Percentiles rank a stretch among this genome's conserved stretches.
These are phyloP conservation scores for Formica selysi DNA, from an alignment of 1,140 invertebrate species.

Conservation along the genomic window DNA sequence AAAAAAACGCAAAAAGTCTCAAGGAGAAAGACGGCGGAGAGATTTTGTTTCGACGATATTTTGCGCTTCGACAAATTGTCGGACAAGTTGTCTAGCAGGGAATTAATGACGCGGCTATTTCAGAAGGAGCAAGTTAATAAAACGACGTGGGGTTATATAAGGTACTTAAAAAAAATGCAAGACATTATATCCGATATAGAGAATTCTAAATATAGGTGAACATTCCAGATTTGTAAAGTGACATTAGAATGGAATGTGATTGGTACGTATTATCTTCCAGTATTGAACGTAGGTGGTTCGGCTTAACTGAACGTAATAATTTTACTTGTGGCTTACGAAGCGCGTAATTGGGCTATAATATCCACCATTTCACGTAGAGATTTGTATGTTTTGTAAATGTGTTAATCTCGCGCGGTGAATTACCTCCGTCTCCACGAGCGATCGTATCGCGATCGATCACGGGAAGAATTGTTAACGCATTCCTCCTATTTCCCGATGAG, in stretches of 20 bases:
- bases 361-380: conserved; percentile 9
- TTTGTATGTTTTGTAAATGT: conserved; percentile 27
- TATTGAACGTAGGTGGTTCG: neutral
- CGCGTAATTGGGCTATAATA: conserved; percentile 25
- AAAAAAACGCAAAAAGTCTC: neutral
- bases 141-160: neutral
- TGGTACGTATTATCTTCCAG: neutral
- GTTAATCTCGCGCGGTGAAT: conserved; percentile 35
- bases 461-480: conserved; percentile 26
- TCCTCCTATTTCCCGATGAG: conserved; percentile 34
- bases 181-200: neutral
- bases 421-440: conserved; percentile 9
- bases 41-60: conserved; percentile 35
- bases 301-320: neutral
- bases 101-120: conserved; percentile 39
- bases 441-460: conserved; percentile 12
- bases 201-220: neutral
- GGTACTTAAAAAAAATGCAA: neutral
- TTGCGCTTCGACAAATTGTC: conserved; percentile 46
- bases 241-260: neutral
- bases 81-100: conserved; percentile 16
- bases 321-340: neutral
- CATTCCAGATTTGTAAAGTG: neutral
- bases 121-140: conserved; percentile 5
- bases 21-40: conserved; percentile 22